Base-by-base conservation (phyloP, 2,888 invertebrate genomes). In the Dendrolimus pini region DNA sequence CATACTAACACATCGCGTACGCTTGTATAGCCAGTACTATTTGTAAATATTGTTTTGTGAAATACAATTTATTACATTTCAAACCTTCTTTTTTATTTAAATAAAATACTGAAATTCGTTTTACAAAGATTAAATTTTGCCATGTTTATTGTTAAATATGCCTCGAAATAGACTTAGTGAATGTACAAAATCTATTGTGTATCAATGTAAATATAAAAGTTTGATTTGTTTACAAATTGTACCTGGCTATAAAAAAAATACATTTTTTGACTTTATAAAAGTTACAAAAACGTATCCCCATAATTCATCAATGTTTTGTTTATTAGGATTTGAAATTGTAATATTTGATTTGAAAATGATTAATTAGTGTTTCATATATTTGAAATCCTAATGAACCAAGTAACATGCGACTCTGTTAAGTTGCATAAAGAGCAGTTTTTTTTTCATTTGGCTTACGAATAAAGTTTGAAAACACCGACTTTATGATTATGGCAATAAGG, bases 1-100 rank as follows among this genome's bases (percentile, higher is more conserved):
- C 59, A 60, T 58, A 77, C 77, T 79, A 78, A 77, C 76, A 61
- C 60, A 52, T 54, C 61, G 64, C 63, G 68, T 63, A 59, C 60
- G 78, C 78, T 80, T 77, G 56, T 3, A 41, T 60, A 60, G 52
- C 47, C 56, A 54, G 60, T 62, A 61, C 63, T 60, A 41, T 65
- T 71, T 64, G 65, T 59, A 65, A 65, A 64, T 62, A 59, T 61
- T 58, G 60, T 2, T 10, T 41, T 54, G 7, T 57, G 12, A 30
- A 54, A 54, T 30, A 7, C 7, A 54, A 41, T 41, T n/a, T 7
- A 18, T 9, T 54, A 12, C 52, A 54, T 55, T 47, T 54, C 52
- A 53, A 57, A 54, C 41, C 7, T 13, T 58, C 56, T 60, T 63
- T 65, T 66, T 62, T 64, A 58, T 61, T 41, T 55, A 54, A 14